Conservation (phyloP, 2,888 invertebrate species). For the Odontothrips loti region DNA sequence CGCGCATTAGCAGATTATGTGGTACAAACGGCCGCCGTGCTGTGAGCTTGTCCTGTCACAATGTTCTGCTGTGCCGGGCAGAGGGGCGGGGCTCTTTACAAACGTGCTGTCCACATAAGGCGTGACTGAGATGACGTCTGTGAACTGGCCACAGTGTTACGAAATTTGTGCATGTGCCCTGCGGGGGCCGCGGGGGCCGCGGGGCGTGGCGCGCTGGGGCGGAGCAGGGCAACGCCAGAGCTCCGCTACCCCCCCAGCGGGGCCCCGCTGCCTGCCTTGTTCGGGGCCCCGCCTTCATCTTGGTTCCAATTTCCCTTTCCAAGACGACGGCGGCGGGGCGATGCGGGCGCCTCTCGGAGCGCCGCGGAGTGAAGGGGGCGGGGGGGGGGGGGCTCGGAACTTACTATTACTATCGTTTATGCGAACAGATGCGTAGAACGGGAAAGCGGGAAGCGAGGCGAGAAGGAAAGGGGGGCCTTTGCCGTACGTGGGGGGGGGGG, state of each 20-base stretch:
- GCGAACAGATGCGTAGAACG: not conserved
- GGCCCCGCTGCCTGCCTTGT: not conserved
- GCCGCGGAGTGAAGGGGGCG: not conserved
- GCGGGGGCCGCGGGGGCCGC: not conserved
- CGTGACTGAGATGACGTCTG: no score
- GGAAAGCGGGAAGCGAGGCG: not conserved
- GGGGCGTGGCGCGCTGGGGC: not conserved
- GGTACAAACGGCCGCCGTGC: no score
- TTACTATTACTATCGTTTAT: constrained; percentile 23
- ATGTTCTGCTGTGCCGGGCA: no score
- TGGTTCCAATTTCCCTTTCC: constrained; percentile 19
- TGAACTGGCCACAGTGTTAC: no score
- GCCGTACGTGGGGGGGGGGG: not conserved
- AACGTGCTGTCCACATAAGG: no score
- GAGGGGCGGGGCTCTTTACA: no score
- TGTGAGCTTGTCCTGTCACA: no score
- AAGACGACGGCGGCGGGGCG: not conserved
- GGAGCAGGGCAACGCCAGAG: not conserved
- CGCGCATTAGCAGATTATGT: no score
- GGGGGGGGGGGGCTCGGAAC: not conserved
- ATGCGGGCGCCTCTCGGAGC: not conserved
- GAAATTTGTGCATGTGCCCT: not conserved
- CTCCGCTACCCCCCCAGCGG: not conserved
- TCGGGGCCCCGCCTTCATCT: constrained; percentile 12
- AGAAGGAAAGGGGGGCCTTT: not conserved